phyloP scores from a whole-genome alignment of 23 tunicate genomes.

The Clavelina lepadiformis region DNA sequence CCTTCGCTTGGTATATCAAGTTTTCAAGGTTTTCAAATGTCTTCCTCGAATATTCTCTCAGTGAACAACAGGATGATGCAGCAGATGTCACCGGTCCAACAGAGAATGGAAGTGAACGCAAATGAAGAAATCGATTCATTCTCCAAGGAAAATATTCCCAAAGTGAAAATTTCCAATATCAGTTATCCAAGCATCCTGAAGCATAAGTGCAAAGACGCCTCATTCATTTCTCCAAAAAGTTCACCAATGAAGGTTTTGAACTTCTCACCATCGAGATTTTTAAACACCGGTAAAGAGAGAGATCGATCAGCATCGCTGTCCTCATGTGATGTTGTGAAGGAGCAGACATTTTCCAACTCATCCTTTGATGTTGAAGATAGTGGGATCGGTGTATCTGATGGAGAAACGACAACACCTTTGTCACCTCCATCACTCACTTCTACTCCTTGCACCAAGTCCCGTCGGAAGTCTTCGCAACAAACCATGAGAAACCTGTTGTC shows the following conservation, averaged over 20 bases:
- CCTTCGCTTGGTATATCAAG: conserved; percentile 33
- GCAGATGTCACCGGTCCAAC: not conserved
- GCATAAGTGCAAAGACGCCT: conserved; percentile 5
- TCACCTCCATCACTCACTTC: conserved; percentile 69
- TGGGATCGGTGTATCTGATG: conserved; percentile 45
- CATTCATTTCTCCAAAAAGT: conserved; percentile 5
- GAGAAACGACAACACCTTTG: conserved; percentile 6
- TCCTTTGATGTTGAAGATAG: conserved; percentile 55
- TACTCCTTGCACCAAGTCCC: conserved; percentile 45
- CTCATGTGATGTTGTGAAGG: conserved; percentile 9
- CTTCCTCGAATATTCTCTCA: not conserved
- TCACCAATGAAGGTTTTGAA: conserved; percentile 57
- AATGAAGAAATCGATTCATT: not conserved
- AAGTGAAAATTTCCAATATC: not conserved
- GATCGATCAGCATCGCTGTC: not conserved
- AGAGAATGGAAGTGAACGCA: not conserved
- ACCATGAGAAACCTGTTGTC: not conserved
- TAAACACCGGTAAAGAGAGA: conserved; percentile 24
- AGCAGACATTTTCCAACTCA: conserved; percentile 17
- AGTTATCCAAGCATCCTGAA: conserved; percentile 33
- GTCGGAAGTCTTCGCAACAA: conserved; percentile 20
- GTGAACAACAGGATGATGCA: not conserved
- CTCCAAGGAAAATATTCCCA: conserved; percentile 2
- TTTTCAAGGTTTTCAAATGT: conserved; percentile 25
- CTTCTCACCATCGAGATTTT: conserved; percentile 81